phyloP scores from a whole-genome alignment of 2,113 vertebrate genomes.

The Neopipo cinnamomea region DNA sequence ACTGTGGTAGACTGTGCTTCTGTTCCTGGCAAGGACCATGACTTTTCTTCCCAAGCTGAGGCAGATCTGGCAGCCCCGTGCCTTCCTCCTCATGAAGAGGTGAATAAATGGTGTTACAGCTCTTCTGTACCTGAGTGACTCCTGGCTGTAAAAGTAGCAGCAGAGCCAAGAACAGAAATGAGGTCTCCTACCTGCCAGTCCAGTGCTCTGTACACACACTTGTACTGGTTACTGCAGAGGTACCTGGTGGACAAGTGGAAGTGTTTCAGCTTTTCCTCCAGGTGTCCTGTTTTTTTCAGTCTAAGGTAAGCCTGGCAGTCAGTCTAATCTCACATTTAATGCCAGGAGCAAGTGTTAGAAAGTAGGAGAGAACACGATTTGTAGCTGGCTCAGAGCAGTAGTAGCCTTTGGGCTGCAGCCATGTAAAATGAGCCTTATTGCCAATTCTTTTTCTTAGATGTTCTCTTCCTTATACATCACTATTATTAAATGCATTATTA shows the following conservation, averaged over 20 bases:
- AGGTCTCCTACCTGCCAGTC: neutral
- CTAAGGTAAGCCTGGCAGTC: neutral
- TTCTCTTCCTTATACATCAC: neutral
- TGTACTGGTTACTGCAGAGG: neutral
- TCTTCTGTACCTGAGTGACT: neutral
- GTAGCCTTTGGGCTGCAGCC: neutral
- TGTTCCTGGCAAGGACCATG: neutral
- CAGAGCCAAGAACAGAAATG: neutral
- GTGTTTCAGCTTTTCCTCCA: neutral
- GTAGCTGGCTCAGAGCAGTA: neutral
- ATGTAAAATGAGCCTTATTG: neutral
- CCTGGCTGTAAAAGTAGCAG: neutral
- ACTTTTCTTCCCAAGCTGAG: neutral
- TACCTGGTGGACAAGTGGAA: neutral
- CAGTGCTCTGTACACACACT: neutral
- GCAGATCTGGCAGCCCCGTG: neutral
- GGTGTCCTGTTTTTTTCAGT: neutral
- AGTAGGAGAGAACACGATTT: neutral
- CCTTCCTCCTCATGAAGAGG: neutral
- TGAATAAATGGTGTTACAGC: neutral
- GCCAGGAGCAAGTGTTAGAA: neutral
- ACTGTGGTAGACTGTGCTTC: neutral
- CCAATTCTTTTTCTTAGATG: neutral
- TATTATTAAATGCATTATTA: constrained; percentile 45
- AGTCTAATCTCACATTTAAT: neutral